These are phyloP conservation scores for Rallus crepitans DNA, from an alignment of 2,797 vertebrate genomes.

Conservation along the genomic window DNA sequence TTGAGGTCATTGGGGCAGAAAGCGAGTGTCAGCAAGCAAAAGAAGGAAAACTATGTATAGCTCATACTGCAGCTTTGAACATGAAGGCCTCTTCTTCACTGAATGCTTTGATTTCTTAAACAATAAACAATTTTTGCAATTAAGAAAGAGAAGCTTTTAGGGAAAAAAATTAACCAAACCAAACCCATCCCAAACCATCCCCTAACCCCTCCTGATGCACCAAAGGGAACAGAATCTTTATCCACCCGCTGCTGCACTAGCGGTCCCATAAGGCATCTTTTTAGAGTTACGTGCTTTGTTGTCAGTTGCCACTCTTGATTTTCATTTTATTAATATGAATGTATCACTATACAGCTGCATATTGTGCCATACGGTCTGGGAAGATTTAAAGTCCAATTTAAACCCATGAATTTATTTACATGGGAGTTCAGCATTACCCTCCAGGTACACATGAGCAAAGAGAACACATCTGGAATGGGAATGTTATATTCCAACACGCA, in stretches of 20 bases:
- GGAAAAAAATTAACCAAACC: background rate
- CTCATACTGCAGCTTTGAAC: slow-evolving; percentile 86
- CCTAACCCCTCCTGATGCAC: slow-evolving; percentile 67
- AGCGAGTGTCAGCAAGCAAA: slow-evolving; percentile 86
- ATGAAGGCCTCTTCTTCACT: slow-evolving; percentile 84
- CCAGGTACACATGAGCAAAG: background rate
- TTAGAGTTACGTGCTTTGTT: background rate
- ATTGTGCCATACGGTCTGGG: background rate
- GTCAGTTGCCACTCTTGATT: slow-evolving; percentile 4
- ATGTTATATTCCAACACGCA: background rate
- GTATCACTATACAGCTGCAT: background rate
- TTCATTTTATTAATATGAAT: background rate
- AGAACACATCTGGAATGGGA: background rate
- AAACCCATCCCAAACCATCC: background rate
- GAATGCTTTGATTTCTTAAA: slow-evolving; percentile 74
- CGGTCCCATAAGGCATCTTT: slow-evolving; percentile 40
- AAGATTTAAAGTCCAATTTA: background rate
- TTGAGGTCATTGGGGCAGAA: slow-evolving; percentile 88
- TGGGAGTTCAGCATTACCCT: background rate
- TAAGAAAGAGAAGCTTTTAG: slow-evolving; percentile 71
- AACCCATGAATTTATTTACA: slow-evolving; percentile 24
- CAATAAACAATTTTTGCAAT: slow-evolving; percentile 80
- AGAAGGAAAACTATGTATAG: slow-evolving; percentile 82
- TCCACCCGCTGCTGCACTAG: slow-evolving; percentile 83
- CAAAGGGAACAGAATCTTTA: slow-evolving; percentile 82